Percentiles rank a stretch among this genome's conserved stretches.
phyloP scores from a whole-genome alignment of 2,113 vertebrate genomes.

The Vicugna pacos region DNA sequence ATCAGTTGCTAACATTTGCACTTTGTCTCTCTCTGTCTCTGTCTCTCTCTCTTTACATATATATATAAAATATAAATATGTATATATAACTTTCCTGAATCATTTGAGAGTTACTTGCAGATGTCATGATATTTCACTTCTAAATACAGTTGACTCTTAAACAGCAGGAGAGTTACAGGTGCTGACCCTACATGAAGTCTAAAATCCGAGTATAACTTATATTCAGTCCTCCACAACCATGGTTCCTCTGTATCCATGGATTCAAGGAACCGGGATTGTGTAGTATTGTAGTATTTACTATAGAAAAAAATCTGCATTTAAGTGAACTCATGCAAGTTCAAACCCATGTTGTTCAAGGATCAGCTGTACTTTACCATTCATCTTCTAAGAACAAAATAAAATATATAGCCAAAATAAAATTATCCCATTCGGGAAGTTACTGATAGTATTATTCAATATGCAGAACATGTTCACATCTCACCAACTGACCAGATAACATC shows the following conservation, averaged over 20 bases:
- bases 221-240: neutral
- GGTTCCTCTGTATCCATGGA: no score
- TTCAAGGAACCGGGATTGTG: no score
- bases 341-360: no score
- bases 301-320: no score
- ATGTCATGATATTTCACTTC: neutral
- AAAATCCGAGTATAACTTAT: neutral
- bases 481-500: neutral
- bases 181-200: neutral
- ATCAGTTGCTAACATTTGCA: neutral
- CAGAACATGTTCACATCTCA: neutral
- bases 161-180: neutral
- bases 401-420: neutral
- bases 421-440: neutral
- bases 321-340: no score
- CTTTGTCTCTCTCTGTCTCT: neutral
- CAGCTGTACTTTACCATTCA: neutral
- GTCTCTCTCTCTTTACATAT: neutral
- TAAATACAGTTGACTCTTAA: neutral
- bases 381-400: neutral
- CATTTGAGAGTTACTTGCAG: constrained; percentile 20
- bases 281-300: no score
- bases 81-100: neutral
- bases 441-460: neutral
- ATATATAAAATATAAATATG: neutral